Evolutionary conservation across 2,113 vertebrate species (phyloP), one percentile per base, ranked within the genome.

Genomic region (Thunnus maccoyii): DNA sequence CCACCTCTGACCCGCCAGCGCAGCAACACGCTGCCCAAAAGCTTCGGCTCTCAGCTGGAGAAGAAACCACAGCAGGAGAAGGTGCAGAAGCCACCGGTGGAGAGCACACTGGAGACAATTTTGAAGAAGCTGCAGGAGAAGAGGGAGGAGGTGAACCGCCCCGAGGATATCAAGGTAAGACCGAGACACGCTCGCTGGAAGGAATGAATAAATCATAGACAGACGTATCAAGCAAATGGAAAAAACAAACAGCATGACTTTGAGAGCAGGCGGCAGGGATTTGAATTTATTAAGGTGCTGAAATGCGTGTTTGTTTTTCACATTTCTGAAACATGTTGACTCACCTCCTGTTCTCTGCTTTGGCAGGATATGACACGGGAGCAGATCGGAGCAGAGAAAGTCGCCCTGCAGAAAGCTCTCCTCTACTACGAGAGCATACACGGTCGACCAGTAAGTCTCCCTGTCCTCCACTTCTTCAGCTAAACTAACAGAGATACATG

Each of bases 1-100:
- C 95, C 94, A 2, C 98, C 98, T 16, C 91, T 96, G 82, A 96
- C 96, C 75, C 96, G 98, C 27, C 98, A 99, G 84, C 96, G 98
- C 77, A 99, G 98, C 93, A 98, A 99, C 90, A 99, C 98, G 0
- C 96, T 99, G 61, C 98, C 98, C 55, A 99, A 97, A 93, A 99
- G 98, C 91, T 99, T 99, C 0, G 98, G 98, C 75, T 99, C 98
- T 25, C 97, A 98, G 76, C 95, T 99, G 3, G 98, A 99, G 77
- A 98, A 96, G 93, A 97, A 97, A 1, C 94, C 97, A 4, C 73
- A 92, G 50, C 91, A 95, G 5, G 97, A 99, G 79, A 98, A 98
- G 89, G 93, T 88, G 10, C 73, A 95, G 3, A 96, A 95, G 88
- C 98, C 98, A 4, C 94, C 97, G 0, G 96, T 97, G 51, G 98